phyloP scores from a whole-genome alignment of 2,888 invertebrate genomes.

The Melikaiella ostensackeni region DNA sequence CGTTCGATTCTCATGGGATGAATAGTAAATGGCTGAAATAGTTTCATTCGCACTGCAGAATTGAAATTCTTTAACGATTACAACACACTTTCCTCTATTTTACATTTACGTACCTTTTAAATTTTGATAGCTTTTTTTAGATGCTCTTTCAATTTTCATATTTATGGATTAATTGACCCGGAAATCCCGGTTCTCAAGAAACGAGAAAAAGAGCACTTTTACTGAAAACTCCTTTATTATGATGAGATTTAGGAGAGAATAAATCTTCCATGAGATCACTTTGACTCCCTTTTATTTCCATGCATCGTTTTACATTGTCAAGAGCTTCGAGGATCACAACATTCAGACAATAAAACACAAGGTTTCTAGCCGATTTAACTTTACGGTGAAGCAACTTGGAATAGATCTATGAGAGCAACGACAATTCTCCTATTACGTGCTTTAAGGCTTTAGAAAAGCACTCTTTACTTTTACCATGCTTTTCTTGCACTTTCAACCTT shows the following conservation, averaged over 20 bases:
- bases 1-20: conserved; percentile 25
- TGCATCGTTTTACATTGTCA: not conserved
- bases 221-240: not conserved
- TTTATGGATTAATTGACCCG: not conserved
- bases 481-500: not conserved
- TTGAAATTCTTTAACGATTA: conserved; percentile 20
- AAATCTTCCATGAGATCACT: not conserved
- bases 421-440: conserved; percentile 51
- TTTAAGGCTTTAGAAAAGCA: conserved; percentile 19
- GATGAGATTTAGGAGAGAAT: not conserved
- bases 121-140: not conserved
- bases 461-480: not conserved
- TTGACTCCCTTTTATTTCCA: not conserved
- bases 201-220: not conserved
- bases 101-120: conserved; percentile 1
- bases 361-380: conserved; percentile 60
- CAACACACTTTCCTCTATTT: not conserved
- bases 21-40: conserved; percentile 29
- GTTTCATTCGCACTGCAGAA: conserved; percentile 17
- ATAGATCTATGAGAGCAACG: conserved; percentile 54
- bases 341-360: conserved; percentile 54
- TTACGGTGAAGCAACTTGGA: conserved; percentile 56
- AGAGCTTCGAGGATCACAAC: conserved; percentile 28
- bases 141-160: not conserved
- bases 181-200: not conserved